Evolutionary conservation across 2,797 vertebrate genomes (phyloP).

Genomic region (Lagodon rhomboides): DNA sequence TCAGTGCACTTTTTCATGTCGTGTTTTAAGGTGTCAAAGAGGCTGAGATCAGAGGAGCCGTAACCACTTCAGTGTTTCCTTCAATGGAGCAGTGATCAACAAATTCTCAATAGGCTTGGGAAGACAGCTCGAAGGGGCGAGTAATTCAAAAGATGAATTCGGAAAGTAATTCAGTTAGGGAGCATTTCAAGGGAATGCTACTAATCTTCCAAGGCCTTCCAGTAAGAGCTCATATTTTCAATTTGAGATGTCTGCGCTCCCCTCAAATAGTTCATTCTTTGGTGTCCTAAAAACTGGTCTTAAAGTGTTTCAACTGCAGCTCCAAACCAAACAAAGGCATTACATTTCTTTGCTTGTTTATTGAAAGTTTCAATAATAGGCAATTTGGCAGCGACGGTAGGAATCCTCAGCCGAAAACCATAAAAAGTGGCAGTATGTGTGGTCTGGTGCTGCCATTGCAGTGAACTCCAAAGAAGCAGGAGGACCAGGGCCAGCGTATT

Average conservation of each 20-base stretch:
- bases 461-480: slow-evolving; percentile 67
- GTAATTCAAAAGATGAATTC: slow-evolving; percentile 55
- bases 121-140: slow-evolving; percentile 18
- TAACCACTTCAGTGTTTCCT: slow-evolving; percentile 39
- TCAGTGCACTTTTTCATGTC: slow-evolving; percentile 54
- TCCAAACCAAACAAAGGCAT: slow-evolving; percentile 76
- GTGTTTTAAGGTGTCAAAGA: slow-evolving; percentile 73
- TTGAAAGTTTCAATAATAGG: slow-evolving; percentile 77
- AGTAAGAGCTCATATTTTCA: slow-evolving; percentile 71
- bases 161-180: slow-evolving; percentile 58
- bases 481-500: slow-evolving; percentile 69
- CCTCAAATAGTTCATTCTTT: slow-evolving; percentile 62
- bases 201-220: slow-evolving; percentile 71
- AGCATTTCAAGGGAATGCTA: slow-evolving; percentile 60
- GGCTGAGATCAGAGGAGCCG: slow-evolving; percentile 68
- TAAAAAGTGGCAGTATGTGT: slow-evolving; percentile 86
- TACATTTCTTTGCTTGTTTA: slow-evolving; percentile 77
- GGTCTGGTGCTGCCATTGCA: slow-evolving; percentile 87
- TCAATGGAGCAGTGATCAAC: slow-evolving; percentile 57
- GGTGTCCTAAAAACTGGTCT: slow-evolving; percentile 60
- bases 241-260: slow-evolving; percentile 59
- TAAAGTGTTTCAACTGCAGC: slow-evolving; percentile 56
- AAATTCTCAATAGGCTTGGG: slow-evolving; percentile 24
- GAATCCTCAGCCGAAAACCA: slow-evolving; percentile 74
- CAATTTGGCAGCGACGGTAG: slow-evolving; percentile 74